A percentile compares a stretch with the other conserved stretches of the same genome.
phyloP scores from a whole-genome alignment of 2,113 vertebrate genomes.

The Chauna torquata region DNA sequence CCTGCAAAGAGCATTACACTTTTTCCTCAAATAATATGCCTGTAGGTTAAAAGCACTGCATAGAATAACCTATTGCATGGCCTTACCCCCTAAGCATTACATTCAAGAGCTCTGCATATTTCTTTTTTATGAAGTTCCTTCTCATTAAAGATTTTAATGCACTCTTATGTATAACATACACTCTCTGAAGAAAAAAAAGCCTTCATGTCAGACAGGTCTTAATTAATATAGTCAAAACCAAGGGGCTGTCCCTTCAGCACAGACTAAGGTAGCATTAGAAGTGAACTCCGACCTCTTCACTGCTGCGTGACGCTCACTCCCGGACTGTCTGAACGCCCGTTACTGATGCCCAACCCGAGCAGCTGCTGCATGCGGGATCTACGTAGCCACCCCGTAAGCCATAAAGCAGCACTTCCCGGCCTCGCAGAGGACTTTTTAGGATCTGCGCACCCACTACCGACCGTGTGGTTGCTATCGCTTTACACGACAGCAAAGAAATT shows the following conservation, averaged over 20 bases:
- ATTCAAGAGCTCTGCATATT: accelerated
- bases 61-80: accelerated
- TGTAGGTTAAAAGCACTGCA: not conserved
- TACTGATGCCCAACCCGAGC: not conserved
- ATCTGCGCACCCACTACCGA: not conserved
- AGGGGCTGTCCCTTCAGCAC: not conserved
- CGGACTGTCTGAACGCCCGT: accelerated
- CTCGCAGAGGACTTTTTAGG: not conserved
- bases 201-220: not conserved
- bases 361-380: not conserved
- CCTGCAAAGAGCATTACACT: accelerated
- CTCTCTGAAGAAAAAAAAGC: not conserved
- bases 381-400: too few relatives aligned
- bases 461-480: not conserved
- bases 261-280: not conserved
- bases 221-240: not conserved
- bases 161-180: accelerated
- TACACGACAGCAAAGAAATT: not conserved
- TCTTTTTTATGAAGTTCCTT: not conserved
- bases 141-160: not conserved
- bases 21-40: accelerated
- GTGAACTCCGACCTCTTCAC: not conserved
- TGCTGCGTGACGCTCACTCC: not conserved
- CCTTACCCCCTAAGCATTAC: accelerated
- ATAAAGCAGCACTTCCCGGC: not conserved